Base-by-base conservation (phyloP, 2,113 vertebrate species). In the Siniperca knerii region DNA sequence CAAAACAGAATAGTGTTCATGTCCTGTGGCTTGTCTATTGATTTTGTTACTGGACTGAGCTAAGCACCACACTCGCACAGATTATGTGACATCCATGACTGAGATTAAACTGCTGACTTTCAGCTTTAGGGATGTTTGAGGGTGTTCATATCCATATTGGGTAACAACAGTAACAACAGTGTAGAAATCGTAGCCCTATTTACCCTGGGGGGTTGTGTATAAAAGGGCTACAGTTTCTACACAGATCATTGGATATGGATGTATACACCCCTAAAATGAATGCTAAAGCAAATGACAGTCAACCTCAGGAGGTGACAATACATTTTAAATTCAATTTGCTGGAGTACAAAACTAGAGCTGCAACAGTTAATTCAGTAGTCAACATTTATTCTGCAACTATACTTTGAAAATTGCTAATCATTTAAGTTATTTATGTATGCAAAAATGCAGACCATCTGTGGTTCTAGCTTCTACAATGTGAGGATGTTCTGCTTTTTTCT, bases 71-170 rank as follows among this genome's bases (percentile, higher is more conserved):
- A 54, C 68, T 35, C 54, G 71, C 54, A 75, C 67, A 83, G 61
- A 69, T 8, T 61, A 37, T 85, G 84, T 86, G 87, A 84, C 52
- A 82, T 79, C 82, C 57, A 61, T n/a, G 35, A 20, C 64, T 54
- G 74, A 40, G 18, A 71, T 58, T 42, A 16, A 73, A 71, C 67
- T 58, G 60, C 55, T 69, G 62, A 90, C 58, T 69, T 77, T 54
- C 25, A 69, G 64, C 60, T 84, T 84, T 48, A 29, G 75, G 55
- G 0, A 13, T 25, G 44, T 80, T 21, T 64, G 46, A 44, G 50
- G 37, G 46, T 76, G 33, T 77, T 54, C 13, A 74, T n/a, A 65
- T 46, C 29, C 18, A 60, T 77, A 62, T 42, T 42, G 54, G 6
- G 4, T 57, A 82, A 75, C 29, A 29, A 29, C 29, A 29, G 29